Evolutionary conservation across 2,113 vertebrate genomes (phyloP).

Genomic region (Notechis scutatus): DNA sequence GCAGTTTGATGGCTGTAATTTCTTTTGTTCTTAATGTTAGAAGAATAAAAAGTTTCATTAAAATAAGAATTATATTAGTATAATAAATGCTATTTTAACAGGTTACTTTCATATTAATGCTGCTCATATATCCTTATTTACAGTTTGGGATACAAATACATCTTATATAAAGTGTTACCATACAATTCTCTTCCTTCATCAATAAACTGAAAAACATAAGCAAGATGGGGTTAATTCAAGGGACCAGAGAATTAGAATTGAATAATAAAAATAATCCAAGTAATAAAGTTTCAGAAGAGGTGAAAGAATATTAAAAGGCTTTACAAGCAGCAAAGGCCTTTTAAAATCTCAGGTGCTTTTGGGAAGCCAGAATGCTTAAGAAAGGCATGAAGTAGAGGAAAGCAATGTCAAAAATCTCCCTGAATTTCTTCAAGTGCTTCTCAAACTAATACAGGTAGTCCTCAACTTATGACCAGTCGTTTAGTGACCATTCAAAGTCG

Average conservation of each 20-base stretch:
- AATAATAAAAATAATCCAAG: not conserved
- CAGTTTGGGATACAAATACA: not conserved
- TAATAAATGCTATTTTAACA: not conserved
- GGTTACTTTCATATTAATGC: not conserved
- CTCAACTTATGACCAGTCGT: not conserved
- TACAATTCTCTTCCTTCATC: not conserved
- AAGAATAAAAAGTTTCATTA: not conserved
- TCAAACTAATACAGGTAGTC: not conserved
- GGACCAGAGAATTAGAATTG: not conserved
- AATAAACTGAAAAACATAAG: not conserved
- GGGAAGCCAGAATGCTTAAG: not conserved
- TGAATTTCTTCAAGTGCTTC: not conserved
- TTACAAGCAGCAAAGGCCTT: not conserved
- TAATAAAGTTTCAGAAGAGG: not conserved
- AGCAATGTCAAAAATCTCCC: not conserved
- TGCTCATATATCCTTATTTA: not conserved
- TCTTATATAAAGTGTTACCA: not conserved
- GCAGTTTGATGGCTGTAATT: not conserved
- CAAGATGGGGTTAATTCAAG: not conserved
- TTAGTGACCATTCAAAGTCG: not conserved
- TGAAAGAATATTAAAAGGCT: not conserved
- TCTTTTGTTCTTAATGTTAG: not conserved
- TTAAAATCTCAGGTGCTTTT: not conserved
- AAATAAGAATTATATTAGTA: not conserved
- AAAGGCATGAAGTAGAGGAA: not conserved